A percentile compares a stretch with the other conserved stretches of the same genome.
phyloP scores from a whole-genome alignment of 92 coral and sea anemone species.

The Epizoanthus fatuus region DNA sequence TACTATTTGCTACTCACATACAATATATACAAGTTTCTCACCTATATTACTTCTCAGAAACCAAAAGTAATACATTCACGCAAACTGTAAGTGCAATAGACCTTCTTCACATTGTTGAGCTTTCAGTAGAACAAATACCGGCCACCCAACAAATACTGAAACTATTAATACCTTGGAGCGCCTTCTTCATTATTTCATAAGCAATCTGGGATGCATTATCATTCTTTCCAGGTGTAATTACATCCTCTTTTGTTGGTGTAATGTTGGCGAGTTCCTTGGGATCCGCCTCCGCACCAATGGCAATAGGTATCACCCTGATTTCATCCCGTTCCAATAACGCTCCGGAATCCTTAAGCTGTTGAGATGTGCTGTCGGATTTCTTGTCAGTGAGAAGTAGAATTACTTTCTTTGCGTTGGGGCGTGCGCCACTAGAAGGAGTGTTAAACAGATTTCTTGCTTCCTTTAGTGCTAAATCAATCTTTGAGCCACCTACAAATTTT shows the following conservation, averaged over 20 bases:
- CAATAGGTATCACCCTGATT: slow-evolving; percentile 39
- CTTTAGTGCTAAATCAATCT: slow-evolving; percentile 60
- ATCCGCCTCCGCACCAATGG: slow-evolving; percentile 37
- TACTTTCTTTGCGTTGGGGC: slow-evolving; percentile 54
- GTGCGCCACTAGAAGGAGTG: slow-evolving; percentile 47
- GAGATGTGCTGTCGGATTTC: slow-evolving; percentile 30
- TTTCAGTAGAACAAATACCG: no score
- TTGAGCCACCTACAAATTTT: slow-evolving; percentile 26
- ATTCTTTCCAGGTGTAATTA: slow-evolving; percentile 4
- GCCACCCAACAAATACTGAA: no score
- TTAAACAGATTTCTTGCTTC: slow-evolving; percentile 48
- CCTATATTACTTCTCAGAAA: no score
- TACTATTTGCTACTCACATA: no score
- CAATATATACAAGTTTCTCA: no score
- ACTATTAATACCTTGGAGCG: slow-evolving; percentile 4
- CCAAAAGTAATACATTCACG: no score
- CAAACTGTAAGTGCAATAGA: no score
- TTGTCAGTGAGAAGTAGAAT: slow-evolving; percentile 55
- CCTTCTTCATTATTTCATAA: slow-evolving; percentile 1
- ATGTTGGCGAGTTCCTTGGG: not conserved
- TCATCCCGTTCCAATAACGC: slow-evolving; percentile 35
- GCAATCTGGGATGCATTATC: slow-evolving; percentile 13
- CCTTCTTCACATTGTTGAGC: no score
- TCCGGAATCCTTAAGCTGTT: slow-evolving; percentile 42
- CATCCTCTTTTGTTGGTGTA: slow-evolving; percentile 9